A percentile compares a stretch with the other conserved stretches of the same genome.
phyloP scores from a whole-genome alignment of 2,888 invertebrate species.

The Lasioglossum zephyrum region DNA sequence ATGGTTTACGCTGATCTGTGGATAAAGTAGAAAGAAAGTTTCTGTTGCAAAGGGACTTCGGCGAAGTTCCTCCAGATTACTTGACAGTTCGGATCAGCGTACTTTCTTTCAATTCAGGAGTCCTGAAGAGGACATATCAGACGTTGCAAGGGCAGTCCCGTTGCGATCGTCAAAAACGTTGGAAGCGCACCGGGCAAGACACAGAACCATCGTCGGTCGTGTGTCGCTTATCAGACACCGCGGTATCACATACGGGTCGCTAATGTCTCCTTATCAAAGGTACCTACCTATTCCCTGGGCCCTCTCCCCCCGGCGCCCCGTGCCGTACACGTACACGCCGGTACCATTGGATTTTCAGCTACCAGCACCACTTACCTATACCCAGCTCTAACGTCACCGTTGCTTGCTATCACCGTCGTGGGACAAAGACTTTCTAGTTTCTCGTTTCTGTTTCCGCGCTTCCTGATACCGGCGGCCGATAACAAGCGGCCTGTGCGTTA shows the following conservation, averaged over 20 bases:
- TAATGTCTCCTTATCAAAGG: conserved; percentile 83
- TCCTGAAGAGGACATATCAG: background rate
- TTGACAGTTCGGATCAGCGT: too few relatives aligned
- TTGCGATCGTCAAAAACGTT: conserved; percentile 67
- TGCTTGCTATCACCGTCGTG: conserved; percentile 70
- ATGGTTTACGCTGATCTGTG: background rate
- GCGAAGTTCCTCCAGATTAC: background rate
- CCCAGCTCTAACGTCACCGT: conserved; percentile 62
- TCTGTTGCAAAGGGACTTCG: background rate
- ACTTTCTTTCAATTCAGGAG: too few relatives aligned
- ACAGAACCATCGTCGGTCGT: conserved; percentile 67
- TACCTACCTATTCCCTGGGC: conserved; percentile 75
- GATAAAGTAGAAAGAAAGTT: background rate
- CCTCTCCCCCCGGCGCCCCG: conserved; percentile 45
- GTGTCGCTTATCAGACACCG: conserved; percentile 74
- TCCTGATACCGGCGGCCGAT: conserved; percentile 67
- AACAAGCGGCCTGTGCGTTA: conserved; percentile 51
- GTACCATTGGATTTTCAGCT: conserved; percentile 75
- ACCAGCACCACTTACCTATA: conserved; percentile 75
- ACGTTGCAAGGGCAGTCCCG: conserved; percentile 43
- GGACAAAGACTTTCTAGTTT: conserved; percentile 77
- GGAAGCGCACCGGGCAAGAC: conserved; percentile 56
- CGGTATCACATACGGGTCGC: conserved; percentile 83
- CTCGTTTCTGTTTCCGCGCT: conserved; percentile 73
- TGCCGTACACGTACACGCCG: conserved; percentile 68